Conservation (phyloP, 2,797 vertebrate species). For the Denticeps clupeoides region DNA sequence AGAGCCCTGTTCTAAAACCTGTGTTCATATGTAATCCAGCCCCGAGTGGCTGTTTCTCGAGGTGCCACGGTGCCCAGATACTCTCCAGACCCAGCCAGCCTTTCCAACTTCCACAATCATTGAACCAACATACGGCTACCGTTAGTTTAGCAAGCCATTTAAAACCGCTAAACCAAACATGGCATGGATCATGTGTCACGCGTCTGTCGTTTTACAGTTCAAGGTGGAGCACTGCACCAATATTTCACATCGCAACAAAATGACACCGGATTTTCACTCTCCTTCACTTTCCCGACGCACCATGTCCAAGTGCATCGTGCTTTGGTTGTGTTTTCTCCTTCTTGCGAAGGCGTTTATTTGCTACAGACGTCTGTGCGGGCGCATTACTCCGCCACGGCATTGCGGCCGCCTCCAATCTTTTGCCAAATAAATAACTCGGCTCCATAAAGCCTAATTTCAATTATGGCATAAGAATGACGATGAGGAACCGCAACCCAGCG, state of each 20-base stretch:
- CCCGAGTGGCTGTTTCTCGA: constrained; percentile 38
- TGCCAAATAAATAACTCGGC: too few relatives aligned
- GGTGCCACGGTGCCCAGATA: constrained; percentile 49
- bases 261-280: too few relatives aligned
- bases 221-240: constrained; percentile 19
- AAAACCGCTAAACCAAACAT: constrained; percentile 31
- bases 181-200: constrained; percentile 25
- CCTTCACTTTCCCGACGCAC: too few relatives aligned
- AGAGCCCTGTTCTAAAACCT: too few relatives aligned
- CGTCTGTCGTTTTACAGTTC: constrained; percentile 31
- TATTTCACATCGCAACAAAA: background rate
- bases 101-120: constrained; percentile 44
- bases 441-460: too few relatives aligned
- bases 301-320: too few relatives aligned
- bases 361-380: too few relatives aligned
- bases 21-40: constrained; percentile 29
- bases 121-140: constrained; percentile 40
- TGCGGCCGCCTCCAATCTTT: too few relatives aligned
- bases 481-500: constrained; percentile 26
- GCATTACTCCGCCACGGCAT: too few relatives aligned
- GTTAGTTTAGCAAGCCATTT: constrained; percentile 43
- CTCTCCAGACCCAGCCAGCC: constrained; percentile 57
- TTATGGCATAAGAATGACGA: too few relatives aligned
- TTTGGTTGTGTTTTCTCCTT: too few relatives aligned
- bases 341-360: too few relatives aligned